A percentile compares a stretch with the other conserved stretches of the same genome.
These are phyloP conservation scores for Neomicropteryx cornuta DNA, from an alignment of 1,140 invertebrate genomes.

Conservation along the genomic window DNA sequence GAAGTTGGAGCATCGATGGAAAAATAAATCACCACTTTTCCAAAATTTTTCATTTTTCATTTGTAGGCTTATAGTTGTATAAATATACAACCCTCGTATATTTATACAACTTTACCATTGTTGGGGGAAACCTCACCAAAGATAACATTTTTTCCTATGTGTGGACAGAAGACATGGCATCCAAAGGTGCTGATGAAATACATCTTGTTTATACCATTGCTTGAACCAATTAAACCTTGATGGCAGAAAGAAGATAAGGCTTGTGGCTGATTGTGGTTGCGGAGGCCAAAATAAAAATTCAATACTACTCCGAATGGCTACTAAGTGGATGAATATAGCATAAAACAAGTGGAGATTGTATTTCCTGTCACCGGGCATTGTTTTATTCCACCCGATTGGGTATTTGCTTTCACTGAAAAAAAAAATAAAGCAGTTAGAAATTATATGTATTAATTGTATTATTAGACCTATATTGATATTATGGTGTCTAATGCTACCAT, in stretches of 20 bases:
- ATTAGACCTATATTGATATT: background rate
- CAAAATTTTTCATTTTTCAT: no score
- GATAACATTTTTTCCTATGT: no score
- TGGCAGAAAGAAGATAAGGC: background rate
- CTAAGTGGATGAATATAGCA: background rate
- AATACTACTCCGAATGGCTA: background rate
- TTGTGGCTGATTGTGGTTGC: background rate
- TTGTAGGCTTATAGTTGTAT: no score
- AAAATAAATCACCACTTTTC: no score
- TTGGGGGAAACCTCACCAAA: no score
- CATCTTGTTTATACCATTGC: background rate
- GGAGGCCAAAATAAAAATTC: background rate
- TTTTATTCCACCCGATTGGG: background rate
- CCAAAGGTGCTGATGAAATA: background rate
- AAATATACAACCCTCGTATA: no score
- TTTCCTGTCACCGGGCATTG: background rate
- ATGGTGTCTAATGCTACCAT: background rate
- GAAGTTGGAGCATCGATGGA: no score
- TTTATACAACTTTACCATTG: no score
- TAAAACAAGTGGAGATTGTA: background rate
- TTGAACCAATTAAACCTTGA: background rate
- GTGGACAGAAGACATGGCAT: background rate
- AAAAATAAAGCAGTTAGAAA: background rate
- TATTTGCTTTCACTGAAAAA: background rate
- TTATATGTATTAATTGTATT: no score